phyloP scores from a whole-genome alignment of 2,888 invertebrate genomes.

The Vandiemenella viatica region DNA sequence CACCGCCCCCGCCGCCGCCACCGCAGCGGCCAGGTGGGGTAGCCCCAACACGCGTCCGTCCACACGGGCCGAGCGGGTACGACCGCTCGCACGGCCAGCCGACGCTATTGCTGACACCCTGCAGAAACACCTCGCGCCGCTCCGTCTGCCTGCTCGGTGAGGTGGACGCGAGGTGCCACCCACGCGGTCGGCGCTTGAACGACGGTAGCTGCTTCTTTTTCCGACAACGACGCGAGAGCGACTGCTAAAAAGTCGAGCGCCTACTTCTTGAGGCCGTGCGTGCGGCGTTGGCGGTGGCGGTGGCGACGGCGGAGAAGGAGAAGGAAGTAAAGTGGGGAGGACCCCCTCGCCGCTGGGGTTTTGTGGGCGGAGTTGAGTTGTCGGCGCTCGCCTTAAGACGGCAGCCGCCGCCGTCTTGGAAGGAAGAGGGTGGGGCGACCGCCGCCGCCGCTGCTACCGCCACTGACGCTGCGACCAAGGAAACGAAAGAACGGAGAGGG shows the following conservation, averaged over 20 bases:
- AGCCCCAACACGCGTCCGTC: no score
- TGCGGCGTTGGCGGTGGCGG: slow-evolving; percentile 1
- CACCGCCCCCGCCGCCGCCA: neutral
- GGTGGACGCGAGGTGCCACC: neutral
- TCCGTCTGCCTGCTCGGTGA: neutral
- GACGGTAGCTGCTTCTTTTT: neutral
- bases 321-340: slow-evolving; percentile 6
- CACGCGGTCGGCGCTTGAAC: neutral
- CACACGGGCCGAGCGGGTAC: neutral
- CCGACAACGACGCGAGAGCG: neutral
- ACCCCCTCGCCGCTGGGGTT: slow-evolving; percentile 6
- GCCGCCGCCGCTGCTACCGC: slow-evolving; percentile 5
- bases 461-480: slow-evolving; percentile 10
- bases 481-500: slow-evolving; percentile 12
- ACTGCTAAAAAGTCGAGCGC: neutral
- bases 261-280: slow-evolving; percentile 1
- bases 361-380: slow-evolving; percentile 15
- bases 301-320: slow-evolving; percentile 6
- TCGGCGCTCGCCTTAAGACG: slow-evolving; percentile 8
- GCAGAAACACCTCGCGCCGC: neutral
- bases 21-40: neutral
- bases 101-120: no score
- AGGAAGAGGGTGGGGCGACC: slow-evolving; percentile 9
- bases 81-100: no score
- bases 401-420: neutral